Percentiles rank a stretch among this genome's conserved stretches.
Evolutionary conservation across 2,113 vertebrate genomes (phyloP).

Genomic region (Neotoma lepida): DNA sequence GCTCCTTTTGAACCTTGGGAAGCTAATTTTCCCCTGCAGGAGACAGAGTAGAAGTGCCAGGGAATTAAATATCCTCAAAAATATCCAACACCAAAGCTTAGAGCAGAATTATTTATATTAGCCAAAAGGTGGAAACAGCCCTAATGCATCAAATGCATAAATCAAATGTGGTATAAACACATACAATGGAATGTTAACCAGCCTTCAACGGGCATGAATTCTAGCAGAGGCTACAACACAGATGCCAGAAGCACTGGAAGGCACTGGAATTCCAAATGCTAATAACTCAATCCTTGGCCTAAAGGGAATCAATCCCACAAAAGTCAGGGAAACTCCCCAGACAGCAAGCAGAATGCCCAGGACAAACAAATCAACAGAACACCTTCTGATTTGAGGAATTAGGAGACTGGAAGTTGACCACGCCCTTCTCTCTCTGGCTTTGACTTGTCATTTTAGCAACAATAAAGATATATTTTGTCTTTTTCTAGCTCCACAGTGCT

Average conservation of each 20-base stretch:
- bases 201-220: not conserved
- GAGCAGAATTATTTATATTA: not conserved
- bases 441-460: not conserved
- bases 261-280: not conserved
- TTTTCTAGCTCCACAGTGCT: conserved; percentile 7
- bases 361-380: not conserved
- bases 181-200: not conserved
- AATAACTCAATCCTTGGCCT: conserved; percentile 21
- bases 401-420: not conserved
- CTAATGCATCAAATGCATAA: not conserved
- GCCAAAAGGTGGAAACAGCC: conserved; percentile 21
- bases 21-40: not conserved
- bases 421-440: not conserved
- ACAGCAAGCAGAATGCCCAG: not conserved
- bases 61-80: conserved; percentile 37
- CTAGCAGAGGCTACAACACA: not conserved
- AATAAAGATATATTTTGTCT: not conserved
- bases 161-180: not conserved
- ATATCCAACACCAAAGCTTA: not conserved
- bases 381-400: not conserved
- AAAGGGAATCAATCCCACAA: not conserved
- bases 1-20: conserved; percentile 39
- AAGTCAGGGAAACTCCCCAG: not conserved
- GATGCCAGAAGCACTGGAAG: not conserved
- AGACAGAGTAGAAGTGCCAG: not conserved